These are phyloP conservation scores for Caerostris extrusa DNA, from an alignment of 1,140 invertebrate species.

Conservation along the genomic window DNA sequence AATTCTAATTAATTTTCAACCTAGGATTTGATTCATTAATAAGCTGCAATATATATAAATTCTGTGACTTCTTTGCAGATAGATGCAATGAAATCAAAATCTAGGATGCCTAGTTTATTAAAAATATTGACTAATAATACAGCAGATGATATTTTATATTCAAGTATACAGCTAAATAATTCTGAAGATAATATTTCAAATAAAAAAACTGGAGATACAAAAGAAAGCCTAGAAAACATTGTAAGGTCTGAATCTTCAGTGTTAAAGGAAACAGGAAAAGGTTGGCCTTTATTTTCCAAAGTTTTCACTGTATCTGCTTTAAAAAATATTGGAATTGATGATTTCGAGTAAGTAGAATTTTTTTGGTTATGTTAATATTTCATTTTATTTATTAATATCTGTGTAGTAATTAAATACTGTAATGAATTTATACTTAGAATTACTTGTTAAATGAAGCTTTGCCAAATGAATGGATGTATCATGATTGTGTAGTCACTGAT, in stretches of 20 bases:
- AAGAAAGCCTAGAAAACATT: not conserved
- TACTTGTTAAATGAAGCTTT: slow-evolving; percentile 87
- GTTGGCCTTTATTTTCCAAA: slow-evolving; percentile 89
- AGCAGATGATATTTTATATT: not conserved
- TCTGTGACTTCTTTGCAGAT: slow-evolving; percentile 41
- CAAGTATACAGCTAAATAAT: not conserved
- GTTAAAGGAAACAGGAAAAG: slow-evolving; percentile 79
- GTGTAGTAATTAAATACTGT: not conserved
- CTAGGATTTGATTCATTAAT: no score
- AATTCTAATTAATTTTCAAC: no score
- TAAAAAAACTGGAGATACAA: not conserved
- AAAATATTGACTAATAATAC: slow-evolving; percentile 44
- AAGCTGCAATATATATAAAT: not conserved
- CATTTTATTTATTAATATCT: not conserved
- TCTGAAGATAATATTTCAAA: not conserved
- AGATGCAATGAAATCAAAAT: slow-evolving; percentile 75
- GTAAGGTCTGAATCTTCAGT: not conserved
- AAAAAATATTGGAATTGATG: slow-evolving; percentile 87
- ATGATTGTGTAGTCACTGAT: slow-evolving; percentile 87
- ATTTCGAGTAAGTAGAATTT: slow-evolving; percentile 83
- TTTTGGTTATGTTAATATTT: not conserved
- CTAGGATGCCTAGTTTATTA: slow-evolving; percentile 35
- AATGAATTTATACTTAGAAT: slow-evolving; percentile 82
- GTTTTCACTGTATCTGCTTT: slow-evolving; percentile 95
- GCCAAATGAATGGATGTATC: slow-evolving; percentile 86